Evolutionary conservation across 2,113 vertebrate species (phyloP).

Genomic region (Camelus dromedarius): DNA sequence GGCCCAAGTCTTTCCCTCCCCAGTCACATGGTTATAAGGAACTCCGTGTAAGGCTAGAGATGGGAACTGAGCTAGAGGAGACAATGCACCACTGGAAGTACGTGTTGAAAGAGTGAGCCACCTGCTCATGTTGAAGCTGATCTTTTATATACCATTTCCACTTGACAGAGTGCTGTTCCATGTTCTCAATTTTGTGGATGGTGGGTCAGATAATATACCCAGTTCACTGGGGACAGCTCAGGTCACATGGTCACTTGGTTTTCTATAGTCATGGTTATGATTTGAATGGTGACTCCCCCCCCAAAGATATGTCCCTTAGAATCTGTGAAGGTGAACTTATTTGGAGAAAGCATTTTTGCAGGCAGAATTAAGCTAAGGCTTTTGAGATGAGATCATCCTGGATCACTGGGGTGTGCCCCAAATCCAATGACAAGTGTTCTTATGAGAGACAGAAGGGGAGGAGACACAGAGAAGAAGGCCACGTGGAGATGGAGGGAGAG

Average conservation of each 20-base stretch:
- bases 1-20: not conserved
- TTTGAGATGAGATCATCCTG: not conserved
- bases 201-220: not conserved
- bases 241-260: not conserved
- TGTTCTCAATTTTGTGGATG: not conserved
- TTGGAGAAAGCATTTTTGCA: conserved; percentile 37
- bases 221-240: not conserved
- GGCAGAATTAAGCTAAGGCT: not conserved
- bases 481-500: not conserved
- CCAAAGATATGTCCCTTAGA: not conserved
- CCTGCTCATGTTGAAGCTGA: not conserved
- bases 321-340: not conserved
- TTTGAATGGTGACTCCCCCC: not conserved
- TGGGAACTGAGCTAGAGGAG: not conserved
- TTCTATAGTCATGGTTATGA: not conserved
- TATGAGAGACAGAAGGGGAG: not conserved
- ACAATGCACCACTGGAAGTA: not conserved
- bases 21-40: not conserved
- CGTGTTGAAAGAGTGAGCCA: not conserved
- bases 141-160: not conserved
- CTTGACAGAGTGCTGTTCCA: not conserved
- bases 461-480: not conserved
- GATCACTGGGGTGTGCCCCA: not conserved
- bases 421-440: not conserved
- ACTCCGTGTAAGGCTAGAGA: not conserved